Conservation (phyloP, 2,113 vertebrate species). For the Hemibagrus wyckioides region DNA sequence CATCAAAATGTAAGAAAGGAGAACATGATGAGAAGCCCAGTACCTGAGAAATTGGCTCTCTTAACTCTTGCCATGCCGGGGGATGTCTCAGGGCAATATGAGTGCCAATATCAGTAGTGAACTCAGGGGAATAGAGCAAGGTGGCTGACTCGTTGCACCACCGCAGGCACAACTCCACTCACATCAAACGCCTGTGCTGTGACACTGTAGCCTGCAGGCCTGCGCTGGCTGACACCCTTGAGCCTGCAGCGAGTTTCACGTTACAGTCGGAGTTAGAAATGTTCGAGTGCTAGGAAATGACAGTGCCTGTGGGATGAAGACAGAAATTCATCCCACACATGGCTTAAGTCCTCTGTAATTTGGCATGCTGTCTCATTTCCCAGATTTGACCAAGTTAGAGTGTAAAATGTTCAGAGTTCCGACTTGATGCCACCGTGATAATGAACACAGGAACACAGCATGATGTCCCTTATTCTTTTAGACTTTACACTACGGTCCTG, state of each 20-base stretch:
- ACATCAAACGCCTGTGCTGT: conserved; percentile 72
- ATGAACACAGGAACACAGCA: conserved; percentile 35
- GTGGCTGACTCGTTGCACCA: conserved; percentile 75
- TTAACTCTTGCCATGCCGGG: conserved; percentile 58
- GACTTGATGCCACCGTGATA: conserved; percentile 23
- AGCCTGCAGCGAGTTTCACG: conserved; percentile 64
- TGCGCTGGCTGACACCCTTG: conserved; percentile 59
- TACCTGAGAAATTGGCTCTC: conserved; percentile 53
- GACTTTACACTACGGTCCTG: conserved; percentile 18
- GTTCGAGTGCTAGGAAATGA: conserved; percentile 66
- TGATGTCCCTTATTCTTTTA: conserved; percentile 43
- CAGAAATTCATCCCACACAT: conserved; percentile 37
- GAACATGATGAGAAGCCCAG: conserved; percentile 46
- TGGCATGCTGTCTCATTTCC: conserved; percentile 42
- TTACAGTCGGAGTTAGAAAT: conserved; percentile 66
- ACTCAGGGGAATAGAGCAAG: conserved; percentile 65
- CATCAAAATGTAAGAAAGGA: conserved; percentile 42
- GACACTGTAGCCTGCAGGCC: conserved; percentile 65
- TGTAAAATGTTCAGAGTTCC: conserved; percentile 31
- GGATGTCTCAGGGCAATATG: conserved; percentile 69
- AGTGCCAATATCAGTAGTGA: conserved; percentile 67
- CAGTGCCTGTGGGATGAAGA: conserved; percentile 64
- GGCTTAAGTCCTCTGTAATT: conserved; percentile 49
- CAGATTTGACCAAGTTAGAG: conserved; percentile 24
- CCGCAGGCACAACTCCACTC: conserved; percentile 68